Evolutionary conservation across 92 coral and sea anemone species (phyloP).

Genomic region (Heteractis magnifica): DNA sequence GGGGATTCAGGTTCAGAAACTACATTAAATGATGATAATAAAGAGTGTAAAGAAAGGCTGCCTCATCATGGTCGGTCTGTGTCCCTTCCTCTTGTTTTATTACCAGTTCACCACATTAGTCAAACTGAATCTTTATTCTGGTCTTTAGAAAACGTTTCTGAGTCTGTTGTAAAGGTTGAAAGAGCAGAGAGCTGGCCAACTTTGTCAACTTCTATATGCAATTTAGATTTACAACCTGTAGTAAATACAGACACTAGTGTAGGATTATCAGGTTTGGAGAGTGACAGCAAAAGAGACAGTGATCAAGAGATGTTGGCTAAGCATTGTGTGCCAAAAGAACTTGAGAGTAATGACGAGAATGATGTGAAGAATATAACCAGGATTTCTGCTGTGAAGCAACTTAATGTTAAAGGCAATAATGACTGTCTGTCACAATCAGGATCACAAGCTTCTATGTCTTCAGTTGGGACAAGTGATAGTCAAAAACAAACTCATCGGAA

Average conservation of each 20-base stretch:
- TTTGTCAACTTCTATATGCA: constrained; percentile 27
- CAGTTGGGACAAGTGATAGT: constrained; percentile 41
- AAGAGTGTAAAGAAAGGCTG: not conserved
- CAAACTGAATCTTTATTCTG: constrained; percentile 29
- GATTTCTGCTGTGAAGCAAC: constrained; percentile 18
- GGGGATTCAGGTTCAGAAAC: not conserved
- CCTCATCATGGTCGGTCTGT: constrained; percentile 12
- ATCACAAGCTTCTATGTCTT: constrained; percentile 59
- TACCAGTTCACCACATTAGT: constrained; percentile 7
- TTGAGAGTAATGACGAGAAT: not conserved
- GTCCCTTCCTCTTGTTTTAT: constrained; percentile 18
- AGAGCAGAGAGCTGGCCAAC: constrained; percentile 39
- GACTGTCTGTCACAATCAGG: constrained; percentile 39
- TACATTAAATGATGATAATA: not conserved
- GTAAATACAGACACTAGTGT: not conserved
- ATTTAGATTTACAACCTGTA: constrained; percentile 16
- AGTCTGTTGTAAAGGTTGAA: constrained; percentile 3
- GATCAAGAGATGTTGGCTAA: constrained; percentile 4
- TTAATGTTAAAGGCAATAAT: constrained; percentile 3
- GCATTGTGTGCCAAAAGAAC: not conserved
- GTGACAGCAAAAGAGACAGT: not conserved
- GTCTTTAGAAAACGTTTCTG: constrained; percentile 26
- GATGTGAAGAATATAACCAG: not conserved
- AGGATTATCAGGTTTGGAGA: not conserved
- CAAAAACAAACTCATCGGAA: constrained; percentile 17